Base-by-base conservation (phyloP, 2,888 invertebrate genomes). In the Chymomyza fuscimana region DNA sequence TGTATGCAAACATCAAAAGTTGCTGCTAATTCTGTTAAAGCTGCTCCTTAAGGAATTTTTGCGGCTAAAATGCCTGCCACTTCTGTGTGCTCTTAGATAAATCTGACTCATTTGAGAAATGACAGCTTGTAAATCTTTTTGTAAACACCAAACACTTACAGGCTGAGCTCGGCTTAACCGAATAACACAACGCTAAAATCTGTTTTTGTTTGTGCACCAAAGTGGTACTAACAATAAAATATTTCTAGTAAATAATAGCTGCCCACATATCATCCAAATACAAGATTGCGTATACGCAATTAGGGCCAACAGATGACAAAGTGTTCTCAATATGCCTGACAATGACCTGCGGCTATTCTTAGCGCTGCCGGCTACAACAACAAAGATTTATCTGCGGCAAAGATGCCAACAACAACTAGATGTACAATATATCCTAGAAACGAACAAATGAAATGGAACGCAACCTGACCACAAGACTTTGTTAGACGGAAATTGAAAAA, bases 401-500 rank as follows among this genome's bases (percentile, higher is more conserved):
- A 16, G 32, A n/a, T 32, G 32, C 32, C 25, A 36, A 60, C n/a
- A 60, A 60, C 25, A 60, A 60, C 15, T 9, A 60, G 12, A 25
- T 22, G 6, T 6, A 60, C 15, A 60, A 46, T 12, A 46, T 46
- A 46, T 46, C 40, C 40, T 46, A 46, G 40, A 60, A 60, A 36
- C 46, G 46, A 62, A 46, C 40, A 63, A 63, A 25, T 16, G 22
- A 10, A 46, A 5, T 36, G 16, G 25, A 60, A 36, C 32, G 16
- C 60, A 60, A 32, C 40, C 40, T 29, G 36, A 77, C 83, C 83
- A 69, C 83, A 79, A 68, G 78, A 78, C 78, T 85, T 78, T 67
- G 73, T 67, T 71, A 19, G 75, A 67, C 84, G 86, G 84, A 84
- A 84, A 84, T 84, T 87, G 84, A 87, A 83, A 84, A 87, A 81